phyloP scores from a whole-genome alignment of 2,797 vertebrate species.

The Oophaga sylvatica region DNA sequence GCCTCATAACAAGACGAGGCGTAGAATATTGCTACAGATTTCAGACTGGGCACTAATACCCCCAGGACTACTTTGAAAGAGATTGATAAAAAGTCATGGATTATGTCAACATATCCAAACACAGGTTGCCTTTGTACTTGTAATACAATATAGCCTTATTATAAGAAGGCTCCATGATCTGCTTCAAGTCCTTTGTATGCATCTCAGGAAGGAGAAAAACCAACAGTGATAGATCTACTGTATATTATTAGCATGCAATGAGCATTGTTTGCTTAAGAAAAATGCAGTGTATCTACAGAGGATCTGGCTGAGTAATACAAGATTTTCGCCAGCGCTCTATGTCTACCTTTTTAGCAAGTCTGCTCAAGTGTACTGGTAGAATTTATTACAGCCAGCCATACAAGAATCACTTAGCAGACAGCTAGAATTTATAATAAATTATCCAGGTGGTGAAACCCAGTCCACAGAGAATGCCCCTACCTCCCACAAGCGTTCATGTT shows the following conservation, averaged over 20 bases:
- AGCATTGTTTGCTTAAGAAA: background rate
- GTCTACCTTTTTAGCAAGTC: slow-evolving; percentile 34
- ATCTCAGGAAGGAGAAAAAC: background rate
- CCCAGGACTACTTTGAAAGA: background rate
- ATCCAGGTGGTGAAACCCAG: slow-evolving; percentile 38
- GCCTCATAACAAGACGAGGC: background rate
- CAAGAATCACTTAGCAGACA: slow-evolving; percentile 51
- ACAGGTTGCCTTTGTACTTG: background rate
- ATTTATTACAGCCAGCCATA: slow-evolving; percentile 45
- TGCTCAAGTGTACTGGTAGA: slow-evolving; percentile 28
- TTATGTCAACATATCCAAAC: background rate
- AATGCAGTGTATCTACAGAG: background rate
- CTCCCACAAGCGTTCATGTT: background rate
- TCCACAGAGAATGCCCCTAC: slow-evolving; percentile 31
- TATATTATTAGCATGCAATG: background rate
- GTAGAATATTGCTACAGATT: background rate
- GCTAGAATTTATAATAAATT: slow-evolving; percentile 55
- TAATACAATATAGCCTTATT: background rate
- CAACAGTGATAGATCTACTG: background rate
- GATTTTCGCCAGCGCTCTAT: background rate
- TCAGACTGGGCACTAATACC: background rate
- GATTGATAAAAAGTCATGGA: background rate
- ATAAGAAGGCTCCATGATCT: background rate
- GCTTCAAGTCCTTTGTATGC: background rate
- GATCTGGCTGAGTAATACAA: background rate